Conservation (phyloP, 2,888 invertebrate genomes). For the Mythimna impura region DNA sequence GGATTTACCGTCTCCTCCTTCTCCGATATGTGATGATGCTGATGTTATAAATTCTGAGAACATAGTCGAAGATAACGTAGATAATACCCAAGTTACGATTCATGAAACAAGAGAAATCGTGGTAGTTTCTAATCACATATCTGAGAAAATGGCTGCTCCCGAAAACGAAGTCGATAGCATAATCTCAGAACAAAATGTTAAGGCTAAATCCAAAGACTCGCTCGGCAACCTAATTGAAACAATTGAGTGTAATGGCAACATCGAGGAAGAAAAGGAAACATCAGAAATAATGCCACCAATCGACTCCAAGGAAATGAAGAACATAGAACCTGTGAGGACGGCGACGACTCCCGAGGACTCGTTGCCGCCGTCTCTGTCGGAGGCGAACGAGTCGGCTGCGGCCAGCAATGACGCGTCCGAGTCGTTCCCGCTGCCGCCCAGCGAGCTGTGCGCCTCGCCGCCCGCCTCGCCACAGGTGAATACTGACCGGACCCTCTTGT, state of each 20-base stretch:
- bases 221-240: slow-evolving; percentile 65
- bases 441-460: slow-evolving; percentile 41
- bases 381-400: slow-evolving; percentile 59
- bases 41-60: slow-evolving; percentile 50
- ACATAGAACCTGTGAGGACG: slow-evolving; percentile 39
- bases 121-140: slow-evolving; percentile 62
- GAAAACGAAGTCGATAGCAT: slow-evolving; percentile 61
- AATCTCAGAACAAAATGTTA: slow-evolving; percentile 69
- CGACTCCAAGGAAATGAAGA: slow-evolving; percentile 44
- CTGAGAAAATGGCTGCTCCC: slow-evolving; percentile 56
- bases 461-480: slow-evolving; percentile 83
- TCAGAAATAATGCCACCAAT: slow-evolving; percentile 28
- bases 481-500: slow-evolving; percentile 82
- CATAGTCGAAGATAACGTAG: slow-evolving; percentile 59
- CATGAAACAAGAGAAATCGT: slow-evolving; percentile 53
- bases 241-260: slow-evolving; percentile 76
- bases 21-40: slow-evolving; percentile 68
- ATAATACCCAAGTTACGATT: slow-evolving; percentile 54
- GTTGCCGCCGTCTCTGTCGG: slow-evolving; percentile 60
- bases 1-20: slow-evolving; percentile 76
- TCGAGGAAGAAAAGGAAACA: slow-evolving; percentile 54
- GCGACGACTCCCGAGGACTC: slow-evolving; percentile 39
- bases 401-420: slow-evolving; percentile 55
- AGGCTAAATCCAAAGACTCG: slow-evolving; percentile 71
- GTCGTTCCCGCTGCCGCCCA: slow-evolving; percentile 56